Evolutionary conservation across 2,888 invertebrate genomes (phyloP).

Genomic region (Timandra comae): DNA sequence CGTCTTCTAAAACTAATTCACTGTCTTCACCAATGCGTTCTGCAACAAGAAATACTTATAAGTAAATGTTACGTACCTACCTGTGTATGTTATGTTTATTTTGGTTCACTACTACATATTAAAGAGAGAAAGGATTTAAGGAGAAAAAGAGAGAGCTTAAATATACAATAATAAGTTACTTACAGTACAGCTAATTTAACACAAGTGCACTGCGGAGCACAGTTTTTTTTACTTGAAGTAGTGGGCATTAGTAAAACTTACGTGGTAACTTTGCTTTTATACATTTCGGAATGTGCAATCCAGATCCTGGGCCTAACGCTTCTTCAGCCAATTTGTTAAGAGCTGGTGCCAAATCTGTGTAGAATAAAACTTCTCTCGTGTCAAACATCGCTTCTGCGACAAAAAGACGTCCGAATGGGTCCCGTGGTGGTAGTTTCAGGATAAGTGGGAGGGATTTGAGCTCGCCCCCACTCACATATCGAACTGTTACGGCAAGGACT

Average conservation of each 20-base stretch:
- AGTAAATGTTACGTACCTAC: no score
- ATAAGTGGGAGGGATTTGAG: constrained; percentile 72
- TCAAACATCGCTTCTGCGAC: constrained; percentile 90
- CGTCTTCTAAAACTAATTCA: constrained; percentile 85
- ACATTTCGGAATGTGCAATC: constrained; percentile 75
- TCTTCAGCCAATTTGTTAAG: constrained; percentile 83
- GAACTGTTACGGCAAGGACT: constrained; percentile 84
- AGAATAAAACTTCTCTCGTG: constrained; percentile 87
- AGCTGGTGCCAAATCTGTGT: constrained; percentile 85
- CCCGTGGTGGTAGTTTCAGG: constrained; percentile 85
- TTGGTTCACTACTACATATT: no score
- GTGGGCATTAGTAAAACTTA: no score
- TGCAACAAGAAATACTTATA: constrained; percentile 28
- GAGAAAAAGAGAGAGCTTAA: no score
- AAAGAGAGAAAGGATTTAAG: no score
- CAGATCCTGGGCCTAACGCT: constrained; percentile 54
- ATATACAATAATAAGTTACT: no score
- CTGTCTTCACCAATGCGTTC: constrained; percentile 70
- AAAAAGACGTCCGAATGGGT: constrained; percentile 87
- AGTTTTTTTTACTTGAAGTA: no score
- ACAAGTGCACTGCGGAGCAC: no score
- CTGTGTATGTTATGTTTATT: no score
- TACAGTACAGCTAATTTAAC: no score
- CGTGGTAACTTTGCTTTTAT: constrained; percentile 82
- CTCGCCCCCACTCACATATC: constrained; percentile 71